Percentiles rank a stretch among this genome's conserved stretches.
Evolutionary conservation across 2,113 vertebrate genomes (phyloP).

Genomic region (Ellobius talpinus): DNA sequence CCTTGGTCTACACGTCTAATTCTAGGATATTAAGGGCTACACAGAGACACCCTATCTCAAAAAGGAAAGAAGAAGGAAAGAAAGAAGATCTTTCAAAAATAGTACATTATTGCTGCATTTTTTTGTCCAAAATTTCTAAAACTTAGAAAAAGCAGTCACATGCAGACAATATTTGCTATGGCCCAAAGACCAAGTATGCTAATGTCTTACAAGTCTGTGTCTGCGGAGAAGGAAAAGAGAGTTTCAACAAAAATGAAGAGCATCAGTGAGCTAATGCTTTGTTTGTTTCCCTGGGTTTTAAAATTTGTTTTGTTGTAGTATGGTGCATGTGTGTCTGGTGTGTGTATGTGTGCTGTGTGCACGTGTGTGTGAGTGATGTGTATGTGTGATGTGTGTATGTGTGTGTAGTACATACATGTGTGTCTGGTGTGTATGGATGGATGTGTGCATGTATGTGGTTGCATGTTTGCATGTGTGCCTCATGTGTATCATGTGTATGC

Average conservation of each 20-base stretch:
- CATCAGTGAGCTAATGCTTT: neutral
- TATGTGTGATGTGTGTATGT: neutral
- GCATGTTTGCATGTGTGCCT: no score
- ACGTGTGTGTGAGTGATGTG: neutral
- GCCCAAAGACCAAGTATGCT: neutral
- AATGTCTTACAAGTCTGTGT: neutral
- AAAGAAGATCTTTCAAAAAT: constrained; percentile 17
- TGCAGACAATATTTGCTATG: neutral
- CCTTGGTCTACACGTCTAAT: neutral
- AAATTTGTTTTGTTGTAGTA: neutral
- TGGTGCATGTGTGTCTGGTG: neutral
- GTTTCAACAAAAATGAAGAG: neutral
- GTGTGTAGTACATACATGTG: neutral
- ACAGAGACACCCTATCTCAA: neutral
- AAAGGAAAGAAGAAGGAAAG: neutral
- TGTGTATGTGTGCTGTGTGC: neutral
- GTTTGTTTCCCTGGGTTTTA: neutral
- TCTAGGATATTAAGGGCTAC: neutral
- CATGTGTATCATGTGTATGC: neutral
- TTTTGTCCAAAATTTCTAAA: constrained; percentile 32
- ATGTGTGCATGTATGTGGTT: neutral
- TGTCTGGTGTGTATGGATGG: neutral
- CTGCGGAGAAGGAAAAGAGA: neutral
- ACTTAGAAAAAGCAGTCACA: neutral
- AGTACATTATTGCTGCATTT: neutral